These are phyloP conservation scores for Lottia scabra DNA, from an alignment of 2,888 invertebrate species.

Conservation along the genomic window DNA sequence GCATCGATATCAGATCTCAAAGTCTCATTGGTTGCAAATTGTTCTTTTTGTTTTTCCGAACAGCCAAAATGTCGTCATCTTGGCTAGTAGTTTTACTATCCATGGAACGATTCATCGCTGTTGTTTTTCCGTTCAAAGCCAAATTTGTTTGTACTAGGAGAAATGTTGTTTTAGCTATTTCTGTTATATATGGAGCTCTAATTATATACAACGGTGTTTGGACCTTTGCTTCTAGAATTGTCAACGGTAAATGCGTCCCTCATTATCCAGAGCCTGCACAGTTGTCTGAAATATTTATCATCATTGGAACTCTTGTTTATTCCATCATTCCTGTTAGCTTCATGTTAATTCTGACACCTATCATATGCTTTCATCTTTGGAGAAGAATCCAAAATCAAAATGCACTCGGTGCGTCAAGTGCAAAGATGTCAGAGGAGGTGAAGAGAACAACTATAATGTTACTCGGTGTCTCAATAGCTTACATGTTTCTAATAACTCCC, in stretches of 20 bases:
- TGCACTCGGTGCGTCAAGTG: conserved; percentile 11
- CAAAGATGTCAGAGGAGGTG: conserved; percentile 21
- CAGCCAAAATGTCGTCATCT: conserved; percentile 49
- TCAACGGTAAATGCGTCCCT: conserved; percentile 35
- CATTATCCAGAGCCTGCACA: conserved; percentile 31
- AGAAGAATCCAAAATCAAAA: conserved; percentile 17
- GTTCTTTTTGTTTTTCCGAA: conserved; percentile 42
- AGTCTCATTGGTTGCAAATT: conserved; percentile 38
- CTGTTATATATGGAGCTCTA: conserved; percentile 31
- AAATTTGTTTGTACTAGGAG: conserved; percentile 39
- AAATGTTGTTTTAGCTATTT: conserved; percentile 27
- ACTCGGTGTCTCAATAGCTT: conserved; percentile 43
- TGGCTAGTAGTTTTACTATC: conserved; percentile 48
- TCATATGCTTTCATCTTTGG: conserved; percentile 31
- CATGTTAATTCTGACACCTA: conserved; percentile 35
- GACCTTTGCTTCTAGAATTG: conserved; percentile 39
- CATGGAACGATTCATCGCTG: conserved; percentile 47
- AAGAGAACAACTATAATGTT: conserved; percentile 44
- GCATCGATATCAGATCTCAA: conserved; percentile 40
- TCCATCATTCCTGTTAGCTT: conserved; percentile 37
- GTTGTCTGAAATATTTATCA: conserved; percentile 25
- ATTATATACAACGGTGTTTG: conserved; percentile 37
- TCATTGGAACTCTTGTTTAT: conserved; percentile 34
- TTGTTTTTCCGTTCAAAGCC: conserved; percentile 43
- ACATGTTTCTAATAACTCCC: conserved; percentile 48